Conservation (phyloP, 2,888 invertebrate species). For the Quadriops clusia region DNA sequence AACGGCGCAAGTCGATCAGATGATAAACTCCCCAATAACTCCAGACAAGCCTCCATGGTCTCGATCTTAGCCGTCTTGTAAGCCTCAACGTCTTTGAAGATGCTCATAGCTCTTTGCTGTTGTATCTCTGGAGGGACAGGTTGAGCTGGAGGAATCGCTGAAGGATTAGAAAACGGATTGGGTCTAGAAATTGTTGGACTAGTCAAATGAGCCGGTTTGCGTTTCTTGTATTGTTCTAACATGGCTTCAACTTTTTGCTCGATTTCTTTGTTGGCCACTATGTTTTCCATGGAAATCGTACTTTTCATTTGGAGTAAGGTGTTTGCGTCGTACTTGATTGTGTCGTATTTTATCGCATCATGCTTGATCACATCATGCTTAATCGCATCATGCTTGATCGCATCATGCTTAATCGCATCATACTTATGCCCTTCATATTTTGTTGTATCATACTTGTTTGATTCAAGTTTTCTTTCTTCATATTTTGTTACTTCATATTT, state of each 20-base stretch:
- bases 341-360: no score
- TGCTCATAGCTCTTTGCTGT: conserved; percentile 68
- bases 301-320: conserved; percentile 33
- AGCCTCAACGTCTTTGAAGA: conserved; percentile 80
- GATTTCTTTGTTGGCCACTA: conserved; percentile 24
- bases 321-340: conserved; percentile 29
- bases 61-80: conserved; percentile 76
- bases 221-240: conserved; percentile 42
- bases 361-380: no score
- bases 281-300: conserved; percentile 22
- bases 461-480: conserved; percentile 24
- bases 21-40: conserved; percentile 42
- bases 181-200: conserved; percentile 9
- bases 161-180: conserved; percentile 18
- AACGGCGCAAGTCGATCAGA: conserved; percentile 32
- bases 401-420: no score
- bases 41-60: conserved; percentile 73
- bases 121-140: conserved; percentile 74
- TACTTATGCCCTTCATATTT: no score
- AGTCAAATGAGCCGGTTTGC: conserved; percentile 32
- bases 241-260: conserved; percentile 38
- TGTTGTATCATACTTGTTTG: no score
- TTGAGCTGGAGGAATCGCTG: conserved; percentile 45
- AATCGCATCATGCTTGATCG: no score
- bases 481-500: no score